Percentiles rank a stretch among this genome's conserved stretches.
Evolutionary conservation across 2,113 vertebrate genomes (phyloP).

Genomic region (Cervus canadensis): DNA sequence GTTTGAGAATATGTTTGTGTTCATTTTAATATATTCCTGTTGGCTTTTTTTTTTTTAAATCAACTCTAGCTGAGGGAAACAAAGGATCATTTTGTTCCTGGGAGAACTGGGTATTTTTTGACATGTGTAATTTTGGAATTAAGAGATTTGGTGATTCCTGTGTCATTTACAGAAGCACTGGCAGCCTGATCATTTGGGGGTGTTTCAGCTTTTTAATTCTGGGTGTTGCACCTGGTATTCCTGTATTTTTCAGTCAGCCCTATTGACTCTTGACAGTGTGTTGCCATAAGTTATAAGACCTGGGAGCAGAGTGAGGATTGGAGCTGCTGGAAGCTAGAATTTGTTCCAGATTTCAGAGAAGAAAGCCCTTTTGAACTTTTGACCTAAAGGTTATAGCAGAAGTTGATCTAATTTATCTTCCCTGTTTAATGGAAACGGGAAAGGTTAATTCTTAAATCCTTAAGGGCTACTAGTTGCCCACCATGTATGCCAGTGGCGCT

Average conservation of each 20-base stretch:
- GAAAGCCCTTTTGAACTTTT: neutral
- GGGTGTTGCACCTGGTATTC: neutral
- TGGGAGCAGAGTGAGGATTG: neutral
- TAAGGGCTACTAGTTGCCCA: neutral
- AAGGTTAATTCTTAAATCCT: neutral
- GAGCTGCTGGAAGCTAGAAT: neutral
- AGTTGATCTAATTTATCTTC: neutral
- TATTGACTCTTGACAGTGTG: neutral
- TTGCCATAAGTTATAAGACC: too few species aligned
- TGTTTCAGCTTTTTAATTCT: neutral
- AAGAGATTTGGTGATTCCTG: neutral
- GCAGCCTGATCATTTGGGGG: neutral
- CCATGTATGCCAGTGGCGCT: rapidly evolving
- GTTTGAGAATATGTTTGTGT: neutral
- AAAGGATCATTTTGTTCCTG: neutral
- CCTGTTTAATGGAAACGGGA: neutral
- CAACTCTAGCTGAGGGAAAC: neutral
- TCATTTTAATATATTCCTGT: neutral
- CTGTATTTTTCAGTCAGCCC: neutral
- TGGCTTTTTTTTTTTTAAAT: neutral
- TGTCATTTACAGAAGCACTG: neutral
- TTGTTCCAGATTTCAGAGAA: neutral
- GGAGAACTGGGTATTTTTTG: neutral
- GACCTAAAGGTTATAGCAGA: neutral
- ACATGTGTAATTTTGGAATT: neutral